A percentile compares a stretch with the other conserved stretches of the same genome.
Conservation (phyloP, 2,797 vertebrate species). For the Coilia nasus region DNA sequence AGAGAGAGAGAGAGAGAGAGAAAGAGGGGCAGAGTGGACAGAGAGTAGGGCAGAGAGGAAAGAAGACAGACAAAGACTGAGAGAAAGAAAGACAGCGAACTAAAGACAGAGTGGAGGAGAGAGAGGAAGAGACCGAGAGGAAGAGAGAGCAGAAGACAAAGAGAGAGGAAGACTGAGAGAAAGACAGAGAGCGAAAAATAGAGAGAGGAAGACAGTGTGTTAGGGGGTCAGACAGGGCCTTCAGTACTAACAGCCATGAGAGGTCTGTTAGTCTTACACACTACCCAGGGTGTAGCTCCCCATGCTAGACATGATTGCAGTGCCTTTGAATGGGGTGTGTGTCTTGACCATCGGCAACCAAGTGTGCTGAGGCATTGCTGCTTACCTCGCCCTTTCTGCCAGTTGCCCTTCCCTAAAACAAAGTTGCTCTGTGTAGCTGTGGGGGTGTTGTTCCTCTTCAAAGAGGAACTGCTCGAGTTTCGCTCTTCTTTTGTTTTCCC, state of each 20-base stretch:
- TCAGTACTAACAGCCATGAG: not conserved
- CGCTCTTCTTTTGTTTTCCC: not conserved
- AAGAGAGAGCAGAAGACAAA: too few species aligned
- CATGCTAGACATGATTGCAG: not conserved
- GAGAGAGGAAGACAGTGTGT: conserved; percentile 55
- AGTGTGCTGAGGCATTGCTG: not conserved
- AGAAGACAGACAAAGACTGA: too few species aligned
- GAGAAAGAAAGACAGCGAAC: too few species aligned
- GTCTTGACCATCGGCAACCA: not conserved
- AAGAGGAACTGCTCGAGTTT: conserved; percentile 3
- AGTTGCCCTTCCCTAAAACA: not conserved
- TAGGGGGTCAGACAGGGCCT: not conserved
- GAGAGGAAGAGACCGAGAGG: too few species aligned
- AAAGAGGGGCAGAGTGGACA: conserved; percentile 16
- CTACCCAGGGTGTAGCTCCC: not conserved
- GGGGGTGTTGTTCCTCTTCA: conserved; percentile 1
- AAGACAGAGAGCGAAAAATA: conserved; percentile 33
- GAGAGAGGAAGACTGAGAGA: too few species aligned
- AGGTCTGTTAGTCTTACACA: not conserved
- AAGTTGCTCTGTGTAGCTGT: not conserved
- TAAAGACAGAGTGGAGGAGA: too few species aligned
- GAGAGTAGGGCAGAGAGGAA: conserved; percentile 55
- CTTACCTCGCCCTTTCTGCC: not conserved
- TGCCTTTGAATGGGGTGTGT: not conserved
- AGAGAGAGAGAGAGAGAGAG: not conserved